Evolutionary conservation across 2,888 invertebrate species (phyloP).

Genomic region (Rotaria macrura): DNA sequence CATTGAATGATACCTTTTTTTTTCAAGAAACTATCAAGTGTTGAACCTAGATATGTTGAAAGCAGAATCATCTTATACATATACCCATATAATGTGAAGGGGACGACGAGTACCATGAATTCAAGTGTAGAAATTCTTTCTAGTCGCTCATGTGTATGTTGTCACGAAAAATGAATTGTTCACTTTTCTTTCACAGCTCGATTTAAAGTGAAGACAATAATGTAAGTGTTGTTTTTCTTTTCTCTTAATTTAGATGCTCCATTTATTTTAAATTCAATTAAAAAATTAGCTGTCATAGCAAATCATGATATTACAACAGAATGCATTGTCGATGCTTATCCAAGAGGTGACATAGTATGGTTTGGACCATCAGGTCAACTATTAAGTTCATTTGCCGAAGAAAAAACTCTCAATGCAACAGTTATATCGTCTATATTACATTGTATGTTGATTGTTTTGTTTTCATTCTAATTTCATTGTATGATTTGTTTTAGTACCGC

Average conservation of each 20-base stretch:
- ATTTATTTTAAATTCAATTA: conserved; percentile 5
- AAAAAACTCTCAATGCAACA: background rate
- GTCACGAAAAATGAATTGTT: too few species aligned
- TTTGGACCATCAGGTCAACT: background rate
- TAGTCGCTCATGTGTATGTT: too few species aligned
- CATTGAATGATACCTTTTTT: too few species aligned
- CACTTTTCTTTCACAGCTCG: too few species aligned
- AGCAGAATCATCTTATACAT: too few species aligned
- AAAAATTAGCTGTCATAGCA: background rate
- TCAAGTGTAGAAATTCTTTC: too few species aligned
- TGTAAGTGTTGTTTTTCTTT: background rate
- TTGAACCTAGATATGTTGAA: too few species aligned
- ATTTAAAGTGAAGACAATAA: too few species aligned
- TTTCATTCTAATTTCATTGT: background rate
- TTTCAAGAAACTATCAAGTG: too few species aligned
- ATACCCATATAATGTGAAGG: too few species aligned
- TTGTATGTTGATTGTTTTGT: background rate
- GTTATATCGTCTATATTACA: background rate
- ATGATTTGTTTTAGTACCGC: background rate
- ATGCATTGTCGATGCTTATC: background rate
- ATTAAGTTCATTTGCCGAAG: background rate
- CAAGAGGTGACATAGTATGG: background rate
- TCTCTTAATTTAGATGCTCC: background rate
- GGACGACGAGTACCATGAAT: too few species aligned
- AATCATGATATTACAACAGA: background rate